Evolutionary conservation across 2,888 invertebrate genomes (phyloP).

Genomic region (Euclidia mi): DNA sequence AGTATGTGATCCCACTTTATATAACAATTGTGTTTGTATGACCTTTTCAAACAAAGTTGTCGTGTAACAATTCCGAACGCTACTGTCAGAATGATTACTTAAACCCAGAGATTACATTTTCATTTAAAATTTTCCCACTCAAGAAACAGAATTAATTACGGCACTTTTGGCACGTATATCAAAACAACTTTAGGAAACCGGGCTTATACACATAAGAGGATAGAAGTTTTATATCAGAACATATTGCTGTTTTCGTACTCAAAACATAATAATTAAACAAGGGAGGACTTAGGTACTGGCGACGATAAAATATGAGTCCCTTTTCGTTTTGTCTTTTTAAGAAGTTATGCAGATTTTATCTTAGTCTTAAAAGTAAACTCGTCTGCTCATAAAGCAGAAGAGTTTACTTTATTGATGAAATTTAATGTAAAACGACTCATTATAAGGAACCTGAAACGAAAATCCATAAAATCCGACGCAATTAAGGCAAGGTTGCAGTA

Average conservation of each 20-base stretch:
- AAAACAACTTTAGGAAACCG: slow-evolving; percentile 11
- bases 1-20: no score
- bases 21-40: no score
- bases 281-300: slow-evolving; percentile 32
- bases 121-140: background rate
- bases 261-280: slow-evolving; percentile 40
- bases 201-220: slow-evolving; percentile 20
- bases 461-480: no score
- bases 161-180: slow-evolving; percentile 7
- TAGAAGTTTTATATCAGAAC: slow-evolving; percentile 35
- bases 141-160: slow-evolving; percentile 15
- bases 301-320: slow-evolving; percentile 16
- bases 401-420: no score
- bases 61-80: no score
- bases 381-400: no score
- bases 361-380: no score
- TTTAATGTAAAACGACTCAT: no score
- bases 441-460: no score
- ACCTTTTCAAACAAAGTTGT: no score
- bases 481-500: no score
- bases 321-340: background rate
- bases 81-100: background rate
- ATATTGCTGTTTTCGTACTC: slow-evolving; percentile 40
- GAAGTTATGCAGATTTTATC: no score
- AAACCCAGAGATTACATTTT: background rate